Evolutionary conservation across 2,797 vertebrate genomes (phyloP), one percentile per base, ranked within the genome.

Genomic region (Valencia hispanica): DNA sequence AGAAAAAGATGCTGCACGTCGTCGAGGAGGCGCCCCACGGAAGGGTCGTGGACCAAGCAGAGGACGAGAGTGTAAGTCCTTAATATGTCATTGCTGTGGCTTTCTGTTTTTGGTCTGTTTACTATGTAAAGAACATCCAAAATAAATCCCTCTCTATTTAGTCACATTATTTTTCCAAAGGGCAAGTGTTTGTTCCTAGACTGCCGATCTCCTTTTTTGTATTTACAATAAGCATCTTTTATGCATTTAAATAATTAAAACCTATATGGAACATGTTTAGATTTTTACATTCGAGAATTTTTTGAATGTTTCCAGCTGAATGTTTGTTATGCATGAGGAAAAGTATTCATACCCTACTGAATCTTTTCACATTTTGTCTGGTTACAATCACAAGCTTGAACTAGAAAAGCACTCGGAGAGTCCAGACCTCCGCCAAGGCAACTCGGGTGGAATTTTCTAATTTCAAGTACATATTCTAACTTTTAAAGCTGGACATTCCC

Each of bases 41-140:
- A 96, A 96, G 86, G 96, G 96, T 25, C 95, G 98, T 53, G 98
- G 97, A 27, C 90, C 96, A 90, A 98, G 97, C 94, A 96, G 98
- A 82, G 98, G 98, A 55, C 93, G 98, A 95, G 98, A 99, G 93
- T 99, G 98, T 99, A 95, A 87, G 98, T 83, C n/a, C 72, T 73
- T 41, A 75, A 25, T 4, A 39, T 39, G 25, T 14, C n/a, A 34
- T 50, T 50, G 15, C 22, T 55, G 0, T 68, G 5, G 22, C 51
- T 47, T 72, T 3, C n/a, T 27, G 4, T 39, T 34, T 0, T 41
- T 70, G 39, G 27, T 57, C 57, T 17, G 27, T 69, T 69, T 47
- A 34, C 34, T 45, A 25, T 12, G 22, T 4, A 12, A 68, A 68
- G 11, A 70, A 32, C 17, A 48, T 30, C 10, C 11, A 2, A 68